These are phyloP conservation scores for Drosophila hydei DNA, from an alignment of 1,140 invertebrate species.

Conservation along the genomic window DNA sequence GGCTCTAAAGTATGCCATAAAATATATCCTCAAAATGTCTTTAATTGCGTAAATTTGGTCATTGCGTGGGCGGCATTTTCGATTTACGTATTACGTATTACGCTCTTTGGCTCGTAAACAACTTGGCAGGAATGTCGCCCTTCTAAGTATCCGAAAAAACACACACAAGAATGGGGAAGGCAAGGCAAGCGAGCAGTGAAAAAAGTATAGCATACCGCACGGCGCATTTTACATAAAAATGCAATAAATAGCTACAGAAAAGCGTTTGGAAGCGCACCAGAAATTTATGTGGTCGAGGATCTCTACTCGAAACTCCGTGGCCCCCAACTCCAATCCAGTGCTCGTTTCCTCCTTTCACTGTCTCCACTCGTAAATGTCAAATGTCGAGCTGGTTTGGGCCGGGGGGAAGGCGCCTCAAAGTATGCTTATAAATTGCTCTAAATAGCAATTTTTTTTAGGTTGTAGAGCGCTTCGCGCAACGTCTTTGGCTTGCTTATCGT, in stretches of 20 bases:
- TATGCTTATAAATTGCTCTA: conserved; percentile 81
- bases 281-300: conserved; percentile 70
- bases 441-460: conserved; percentile 67
- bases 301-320: conserved; percentile 28
- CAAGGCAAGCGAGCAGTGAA: background rate
- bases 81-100: conserved; percentile 54
- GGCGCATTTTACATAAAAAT: conserved; percentile 81
- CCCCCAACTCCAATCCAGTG: background rate
- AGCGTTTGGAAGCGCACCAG: conserved; percentile 46
- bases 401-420: conserved; percentile 60
- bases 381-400: conserved; percentile 51
- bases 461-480: conserved; percentile 26
- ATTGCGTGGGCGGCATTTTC: conserved; percentile 57
- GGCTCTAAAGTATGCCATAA: conserved; percentile 44
- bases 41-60: conserved; percentile 69
- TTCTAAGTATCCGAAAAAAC: conserved; percentile 27
- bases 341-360: conserved; percentile 25
- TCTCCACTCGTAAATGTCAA: conserved; percentile 76
- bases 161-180: conserved; percentile 2
- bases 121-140: conserved; percentile 57
- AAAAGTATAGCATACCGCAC: conserved; percentile 51
- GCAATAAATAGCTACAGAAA: conserved; percentile 77
- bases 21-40: conserved; percentile 48
- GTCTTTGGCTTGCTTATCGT: conserved; percentile 47
- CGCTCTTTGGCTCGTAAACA: conserved; percentile 67